phyloP scores from a whole-genome alignment of 2,797 vertebrate species.

The Liasis olivaceus region DNA sequence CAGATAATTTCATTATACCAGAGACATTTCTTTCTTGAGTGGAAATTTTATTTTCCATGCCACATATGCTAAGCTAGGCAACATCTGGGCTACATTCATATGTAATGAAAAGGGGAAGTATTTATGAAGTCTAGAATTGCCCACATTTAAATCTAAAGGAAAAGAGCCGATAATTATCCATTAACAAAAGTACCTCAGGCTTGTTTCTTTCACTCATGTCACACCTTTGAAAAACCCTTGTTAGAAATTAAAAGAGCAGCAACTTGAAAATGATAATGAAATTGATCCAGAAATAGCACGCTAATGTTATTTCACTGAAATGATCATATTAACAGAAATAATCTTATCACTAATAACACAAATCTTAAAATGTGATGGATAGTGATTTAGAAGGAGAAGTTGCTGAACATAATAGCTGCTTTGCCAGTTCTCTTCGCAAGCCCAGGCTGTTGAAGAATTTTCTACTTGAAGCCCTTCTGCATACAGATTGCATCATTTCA shows the following conservation, averaged over 20 bases:
- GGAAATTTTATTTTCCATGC: not conserved
- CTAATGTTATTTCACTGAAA: slow-evolving; percentile 5
- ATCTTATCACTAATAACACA: slow-evolving; percentile 20
- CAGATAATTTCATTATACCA: not conserved
- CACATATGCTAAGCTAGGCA: not conserved
- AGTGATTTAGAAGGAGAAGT: slow-evolving; percentile 5
- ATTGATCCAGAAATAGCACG: slow-evolving; percentile 9
- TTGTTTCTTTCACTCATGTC: slow-evolving; percentile 25
- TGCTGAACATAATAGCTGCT: not conserved
- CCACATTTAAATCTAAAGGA: slow-evolving; percentile 32
- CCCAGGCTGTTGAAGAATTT: not conserved
- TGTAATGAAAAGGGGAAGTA: slow-evolving; percentile 26
- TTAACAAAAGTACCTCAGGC: slow-evolving; percentile 36
- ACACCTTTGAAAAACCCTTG: slow-evolving; percentile 18
- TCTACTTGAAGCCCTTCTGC: not conserved
- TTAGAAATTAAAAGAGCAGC: slow-evolving; percentile 32
- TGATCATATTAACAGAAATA: slow-evolving; percentile 25
- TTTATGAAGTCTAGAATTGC: slow-evolving; percentile 23
- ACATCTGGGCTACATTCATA: not conserved
- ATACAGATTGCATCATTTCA: not conserved
- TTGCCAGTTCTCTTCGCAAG: not conserved
- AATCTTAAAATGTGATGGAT: slow-evolving; percentile 16
- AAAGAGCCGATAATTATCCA: slow-evolving; percentile 30
- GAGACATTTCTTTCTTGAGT: not conserved
- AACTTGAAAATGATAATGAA: slow-evolving; percentile 26